Percentiles rank a stretch among this genome's conserved stretches.
These are phyloP conservation scores for Hofmannophila pseudospretella DNA, from an alignment of 2,888 invertebrate genomes.

Conservation along the genomic window DNA sequence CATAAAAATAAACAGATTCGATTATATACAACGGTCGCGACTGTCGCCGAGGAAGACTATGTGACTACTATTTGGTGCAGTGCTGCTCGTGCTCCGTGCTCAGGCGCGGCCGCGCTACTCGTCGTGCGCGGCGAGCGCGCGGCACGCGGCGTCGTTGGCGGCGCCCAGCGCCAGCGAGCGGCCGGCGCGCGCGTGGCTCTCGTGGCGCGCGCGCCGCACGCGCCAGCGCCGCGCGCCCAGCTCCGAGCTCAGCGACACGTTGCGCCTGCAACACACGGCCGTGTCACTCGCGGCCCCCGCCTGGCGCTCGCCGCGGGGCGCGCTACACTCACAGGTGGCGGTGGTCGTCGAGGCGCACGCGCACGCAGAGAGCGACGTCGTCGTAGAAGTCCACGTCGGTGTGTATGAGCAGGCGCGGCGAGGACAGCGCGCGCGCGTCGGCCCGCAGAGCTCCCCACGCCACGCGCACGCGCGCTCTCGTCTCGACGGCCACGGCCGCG, in stretches of 20 bases:
- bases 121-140: slow-evolving; percentile 31
- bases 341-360: slow-evolving; percentile 26
- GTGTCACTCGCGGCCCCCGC: neutral
- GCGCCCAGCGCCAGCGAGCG: slow-evolving; percentile 43
- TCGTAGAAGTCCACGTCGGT: slow-evolving; percentile 57
- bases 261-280: slow-evolving; percentile 2
- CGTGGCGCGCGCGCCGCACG: slow-evolving; percentile 15
- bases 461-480: slow-evolving; percentile 17
- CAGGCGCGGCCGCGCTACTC: neutral
- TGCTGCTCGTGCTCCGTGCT: too few relatives aligned
- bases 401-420: slow-evolving; percentile 32
- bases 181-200: slow-evolving; percentile 14
- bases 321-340: slow-evolving; percentile 10
- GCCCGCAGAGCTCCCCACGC: slow-evolving; percentile 11
- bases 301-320: neutral
- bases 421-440: slow-evolving; percentile 13
- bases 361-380: slow-evolving; percentile 49
- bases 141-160: slow-evolving; percentile 42
- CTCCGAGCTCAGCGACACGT: slow-evolving; percentile 12
- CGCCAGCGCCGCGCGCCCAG: slow-evolving; percentile 18
- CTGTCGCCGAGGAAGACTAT: neutral
- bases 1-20: too few relatives aligned
- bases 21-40: neutral
- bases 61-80: too few relatives aligned
- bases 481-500: slow-evolving; percentile 20